Conservation (phyloP, 2,888 invertebrate genomes). For the Pseudococcus jackbeardsleyi region DNA sequence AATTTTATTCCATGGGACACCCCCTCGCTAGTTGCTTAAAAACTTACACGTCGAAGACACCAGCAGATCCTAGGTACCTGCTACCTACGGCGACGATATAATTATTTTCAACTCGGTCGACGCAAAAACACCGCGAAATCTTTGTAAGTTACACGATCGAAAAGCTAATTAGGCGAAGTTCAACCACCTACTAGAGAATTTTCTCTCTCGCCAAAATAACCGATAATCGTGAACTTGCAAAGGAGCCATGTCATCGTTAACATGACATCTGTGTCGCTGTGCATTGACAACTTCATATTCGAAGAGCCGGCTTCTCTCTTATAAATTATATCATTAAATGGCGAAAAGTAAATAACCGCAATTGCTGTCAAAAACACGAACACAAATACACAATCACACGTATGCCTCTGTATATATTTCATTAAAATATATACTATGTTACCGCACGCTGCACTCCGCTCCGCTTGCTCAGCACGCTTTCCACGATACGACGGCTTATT, state of each 20-base stretch:
- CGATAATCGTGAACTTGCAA: conserved; percentile 37
- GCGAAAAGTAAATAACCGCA: conserved; percentile 41
- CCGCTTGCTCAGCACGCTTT: neutral
- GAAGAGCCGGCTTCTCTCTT: conserved; percentile 15
- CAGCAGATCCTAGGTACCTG: neutral
- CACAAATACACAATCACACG: neutral
- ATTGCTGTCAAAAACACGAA: conserved; percentile 52
- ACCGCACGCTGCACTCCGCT: neutral
- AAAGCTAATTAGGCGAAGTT: conserved; percentile 41
- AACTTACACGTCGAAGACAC: no score
- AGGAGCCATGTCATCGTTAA: conserved; percentile 50
- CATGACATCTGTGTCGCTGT: conserved; percentile 14
- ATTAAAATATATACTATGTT: conserved; percentile 40
- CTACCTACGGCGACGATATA: neutral
- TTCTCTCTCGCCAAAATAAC: neutral
- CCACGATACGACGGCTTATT: neutral
- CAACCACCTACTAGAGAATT: conserved; percentile 15
- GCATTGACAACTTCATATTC: conserved; percentile 48
- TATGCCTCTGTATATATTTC: conserved; percentile 3
- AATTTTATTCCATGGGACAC: no score
- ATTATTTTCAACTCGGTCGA: neutral
- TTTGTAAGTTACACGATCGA: conserved; percentile 26
- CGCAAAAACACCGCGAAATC: neutral
- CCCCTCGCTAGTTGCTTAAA: no score
- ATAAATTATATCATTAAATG: conserved; percentile 50